phyloP scores from a whole-genome alignment of 64 coral and sea anemone species.

The Cladopsammia gracilis region DNA sequence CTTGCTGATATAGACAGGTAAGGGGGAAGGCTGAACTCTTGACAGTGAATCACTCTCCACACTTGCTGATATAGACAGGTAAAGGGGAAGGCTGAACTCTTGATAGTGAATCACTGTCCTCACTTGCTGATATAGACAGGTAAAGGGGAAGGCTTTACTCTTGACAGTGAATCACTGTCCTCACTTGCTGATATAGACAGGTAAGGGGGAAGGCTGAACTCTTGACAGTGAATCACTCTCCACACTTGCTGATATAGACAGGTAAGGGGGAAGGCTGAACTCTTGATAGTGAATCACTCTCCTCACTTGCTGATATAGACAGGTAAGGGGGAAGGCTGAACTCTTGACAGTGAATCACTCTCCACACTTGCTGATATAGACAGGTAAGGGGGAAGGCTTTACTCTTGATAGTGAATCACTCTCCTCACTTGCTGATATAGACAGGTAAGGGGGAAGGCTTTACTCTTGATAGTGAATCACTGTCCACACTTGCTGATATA shows the following conservation, averaged over 20 bases:
- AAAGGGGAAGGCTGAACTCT: conserved; percentile 83
- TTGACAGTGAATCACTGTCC: conserved; percentile 63
- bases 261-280: conserved; percentile 87
- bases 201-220: conserved; percentile 84
- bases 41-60: conserved; percentile 64
- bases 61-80: conserved; percentile 87
- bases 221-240: conserved; percentile 68
- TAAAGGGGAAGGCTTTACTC: conserved; percentile 83
- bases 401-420: conserved; percentile 71
- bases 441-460: conserved; percentile 91
- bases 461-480: conserved; percentile 71
- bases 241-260: conserved; percentile 84
- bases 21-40: conserved; percentile 83
- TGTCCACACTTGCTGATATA: conserved; percentile 76
- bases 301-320: conserved; percentile 83
- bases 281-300: conserved; percentile 63
- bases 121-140: conserved; percentile 87
- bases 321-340: conserved; percentile 88
- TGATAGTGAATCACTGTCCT: conserved; percentile 60
- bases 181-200: conserved; percentile 87
- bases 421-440: conserved; percentile 77
- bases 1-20: conserved; percentile 91
- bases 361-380: conserved; percentile 81
- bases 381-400: conserved; percentile 89
- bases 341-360: conserved; percentile 68